phyloP scores from a whole-genome alignment of 2,888 invertebrate species.

The Mythimna pallens region DNA sequence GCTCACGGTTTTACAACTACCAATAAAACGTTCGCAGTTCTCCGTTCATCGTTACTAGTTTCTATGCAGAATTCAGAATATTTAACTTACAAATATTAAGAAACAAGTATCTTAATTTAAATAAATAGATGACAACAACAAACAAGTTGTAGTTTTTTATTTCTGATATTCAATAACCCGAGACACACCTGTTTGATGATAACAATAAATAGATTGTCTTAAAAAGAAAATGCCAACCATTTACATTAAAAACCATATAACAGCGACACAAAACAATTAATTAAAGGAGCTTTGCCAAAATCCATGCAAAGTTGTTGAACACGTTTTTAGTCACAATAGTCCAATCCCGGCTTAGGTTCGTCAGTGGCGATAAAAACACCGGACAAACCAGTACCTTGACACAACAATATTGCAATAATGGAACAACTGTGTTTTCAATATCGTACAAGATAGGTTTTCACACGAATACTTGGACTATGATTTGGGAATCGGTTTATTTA shows the following conservation, averaged over 20 bases:
- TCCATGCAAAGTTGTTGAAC: conserved; percentile 46
- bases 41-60: conserved; percentile 23
- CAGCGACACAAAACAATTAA: conserved; percentile 19
- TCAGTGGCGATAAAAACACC: conserved; percentile 53
- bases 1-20: conserved; percentile 64
- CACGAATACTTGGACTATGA: conserved; percentile 4
- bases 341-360: conserved; percentile 40
- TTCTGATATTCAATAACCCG: background rate
- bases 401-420: conserved; percentile 64
- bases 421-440: conserved; percentile 61
- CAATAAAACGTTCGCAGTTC: conserved; percentile 46
- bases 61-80: conserved; percentile 10
- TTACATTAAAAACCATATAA: conserved; percentile 16
- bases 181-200: background rate
- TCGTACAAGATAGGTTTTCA: conserved; percentile 37
- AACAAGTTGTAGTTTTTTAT: background rate
- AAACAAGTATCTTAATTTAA: background rate
- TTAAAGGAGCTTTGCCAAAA: conserved; percentile 43
- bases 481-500: conserved; percentile 5
- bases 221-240: background rate
- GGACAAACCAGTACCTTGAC: conserved; percentile 56
- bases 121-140: background rate
- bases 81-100: background rate
- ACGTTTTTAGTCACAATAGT: conserved; percentile 45
- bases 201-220: conserved; percentile 14